Evolutionary conservation across 2,888 invertebrate species (phyloP).

Genomic region (Drosophila borborema): DNA sequence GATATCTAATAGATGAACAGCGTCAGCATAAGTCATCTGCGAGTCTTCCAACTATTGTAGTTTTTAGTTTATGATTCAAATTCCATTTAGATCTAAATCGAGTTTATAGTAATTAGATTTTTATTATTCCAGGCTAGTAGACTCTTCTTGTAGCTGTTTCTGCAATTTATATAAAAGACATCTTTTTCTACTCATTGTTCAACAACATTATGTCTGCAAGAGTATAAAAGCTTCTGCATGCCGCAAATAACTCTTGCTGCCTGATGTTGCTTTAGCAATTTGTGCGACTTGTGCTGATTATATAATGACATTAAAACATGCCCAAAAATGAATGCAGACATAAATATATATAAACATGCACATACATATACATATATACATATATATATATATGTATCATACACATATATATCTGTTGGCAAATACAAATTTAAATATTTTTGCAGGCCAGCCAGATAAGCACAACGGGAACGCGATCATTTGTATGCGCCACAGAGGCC

Average conservation of each 20-base stretch:
- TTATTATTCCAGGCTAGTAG: no score
- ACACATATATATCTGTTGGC: conserved; percentile 13
- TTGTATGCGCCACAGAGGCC: conserved; percentile 59
- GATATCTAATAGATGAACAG: no score
- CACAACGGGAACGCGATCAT: conserved; percentile 45
- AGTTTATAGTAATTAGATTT: no score
- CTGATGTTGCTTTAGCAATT: conserved; percentile 50
- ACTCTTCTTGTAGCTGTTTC: no score
- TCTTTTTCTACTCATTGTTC: no score
- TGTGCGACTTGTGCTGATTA: conserved; percentile 78
- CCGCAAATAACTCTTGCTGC: background rate
- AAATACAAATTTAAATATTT: conserved; percentile 68
- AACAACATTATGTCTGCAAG: background rate
- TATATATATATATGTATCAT: no score
- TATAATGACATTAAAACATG: conserved; percentile 79
- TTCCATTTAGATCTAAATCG: no score
- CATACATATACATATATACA: background rate
- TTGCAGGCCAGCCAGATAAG: conserved; percentile 32
- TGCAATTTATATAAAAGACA: no score
- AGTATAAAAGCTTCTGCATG: conserved; percentile 1
- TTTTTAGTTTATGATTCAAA: no score
- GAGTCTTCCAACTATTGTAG: no score
- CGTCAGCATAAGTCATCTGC: no score
- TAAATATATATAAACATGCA: background rate
- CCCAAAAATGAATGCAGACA: conserved; percentile 33